Base-by-base conservation (phyloP, 1,140 invertebrate species). In the Aporrectodea caliginosa region DNA sequence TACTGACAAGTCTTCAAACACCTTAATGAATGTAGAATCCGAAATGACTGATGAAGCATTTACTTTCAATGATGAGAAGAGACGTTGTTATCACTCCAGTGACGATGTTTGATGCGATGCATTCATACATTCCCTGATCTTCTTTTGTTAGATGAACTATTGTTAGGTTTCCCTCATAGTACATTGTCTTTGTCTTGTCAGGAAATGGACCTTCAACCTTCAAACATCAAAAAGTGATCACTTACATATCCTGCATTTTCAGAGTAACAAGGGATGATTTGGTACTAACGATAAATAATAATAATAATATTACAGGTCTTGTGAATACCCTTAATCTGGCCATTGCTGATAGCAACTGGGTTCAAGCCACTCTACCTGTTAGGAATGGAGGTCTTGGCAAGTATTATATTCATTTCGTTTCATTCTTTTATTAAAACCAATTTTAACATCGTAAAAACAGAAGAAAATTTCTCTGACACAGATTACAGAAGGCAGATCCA, bases 71-170 rank as follows among this genome's bases (percentile, higher is more conserved):
- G 79, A 97, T 93, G 73, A 99, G 90, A 85, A 96, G 94, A 27
- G 96, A 97, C 70, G 93, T 91, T 2, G 93, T 92, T 35, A 96
- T 93, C 84, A 98, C 93, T 0, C 95, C 96, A 69, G 95, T 95
- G 78, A 98, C 94, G 89, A 97, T 95, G 88, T 98, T 98, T 78
- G 92, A 92, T 1, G 95, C 94, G 76, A 98, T 92, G 88, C 97
- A 98, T 88, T 98, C 95, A 88, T 98, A 98, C 84, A 92, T 93
- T 12, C 96, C 96, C 87, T 98, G 96, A 89, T 99, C 97, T 72
- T 93, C 92, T 43, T 96, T 91, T 1, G 93, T 90, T 73, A 98
- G 90, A 81, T 92, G 92, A 82, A 94, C 93, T 80, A 99, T 95
- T 72, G 95, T 97, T 81, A 98, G 92, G 89, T 97, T 97, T 0